Conservation (phyloP, 1,140 invertebrate genomes). For the Triops cancriformis region DNA sequence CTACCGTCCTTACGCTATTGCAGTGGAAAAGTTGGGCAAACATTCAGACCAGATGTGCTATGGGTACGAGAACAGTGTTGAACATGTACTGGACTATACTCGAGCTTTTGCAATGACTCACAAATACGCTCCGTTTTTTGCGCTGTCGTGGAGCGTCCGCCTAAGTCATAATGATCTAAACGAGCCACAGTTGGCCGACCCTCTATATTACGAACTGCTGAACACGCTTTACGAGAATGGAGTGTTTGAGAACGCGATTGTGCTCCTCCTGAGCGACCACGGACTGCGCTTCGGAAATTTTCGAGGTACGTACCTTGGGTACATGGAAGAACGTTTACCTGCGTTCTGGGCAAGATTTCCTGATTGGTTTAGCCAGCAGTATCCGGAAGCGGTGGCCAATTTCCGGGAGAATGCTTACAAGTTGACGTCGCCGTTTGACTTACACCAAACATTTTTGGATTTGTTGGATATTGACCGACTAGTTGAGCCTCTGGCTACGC, state of each 20-base stretch:
- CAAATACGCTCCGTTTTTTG: background rate
- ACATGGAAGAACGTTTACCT: conserved; percentile 9
- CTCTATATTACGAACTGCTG: background rate
- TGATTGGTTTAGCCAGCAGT: background rate
- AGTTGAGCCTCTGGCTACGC: background rate
- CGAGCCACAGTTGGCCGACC: no score
- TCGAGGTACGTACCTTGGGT: background rate
- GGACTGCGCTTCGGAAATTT: background rate
- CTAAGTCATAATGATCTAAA: background rate
- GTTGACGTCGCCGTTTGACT: conserved; percentile 16
- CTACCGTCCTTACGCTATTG: background rate
- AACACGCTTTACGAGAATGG: background rate
- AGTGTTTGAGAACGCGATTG: background rate
- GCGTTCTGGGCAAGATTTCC: background rate
- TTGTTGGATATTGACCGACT: background rate
- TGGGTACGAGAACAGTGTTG: background rate
- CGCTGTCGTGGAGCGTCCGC: background rate
- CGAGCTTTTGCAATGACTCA: background rate
- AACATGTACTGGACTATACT: background rate
- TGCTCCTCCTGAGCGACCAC: conserved; percentile 16
- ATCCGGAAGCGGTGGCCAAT: background rate
- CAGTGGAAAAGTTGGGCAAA: background rate
- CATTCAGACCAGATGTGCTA: background rate
- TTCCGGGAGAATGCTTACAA: background rate
- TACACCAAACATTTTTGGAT: background rate